phyloP scores from a whole-genome alignment of 2,797 vertebrate species.

The Hozukius guyotensis region DNA sequence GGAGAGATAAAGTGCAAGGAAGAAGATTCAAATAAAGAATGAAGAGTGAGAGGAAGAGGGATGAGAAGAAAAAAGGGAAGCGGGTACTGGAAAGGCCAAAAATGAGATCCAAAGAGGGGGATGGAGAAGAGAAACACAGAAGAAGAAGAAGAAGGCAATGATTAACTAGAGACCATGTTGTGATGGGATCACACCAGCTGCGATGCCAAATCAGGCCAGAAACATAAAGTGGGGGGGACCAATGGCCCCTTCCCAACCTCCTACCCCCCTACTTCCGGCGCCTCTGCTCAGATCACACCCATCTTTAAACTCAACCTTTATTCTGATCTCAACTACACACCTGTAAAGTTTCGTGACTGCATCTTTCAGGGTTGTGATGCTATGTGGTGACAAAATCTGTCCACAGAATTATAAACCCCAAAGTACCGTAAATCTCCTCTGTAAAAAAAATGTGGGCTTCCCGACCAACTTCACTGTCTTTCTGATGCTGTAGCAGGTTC shows the following conservation, averaged over 20 bases:
- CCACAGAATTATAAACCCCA: neutral
- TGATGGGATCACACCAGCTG: too few relatives aligned
- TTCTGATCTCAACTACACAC: neutral
- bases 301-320: neutral
- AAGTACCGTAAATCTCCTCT: too few relatives aligned
- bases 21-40: neutral
- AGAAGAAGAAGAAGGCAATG: neutral
- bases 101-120: neutral
- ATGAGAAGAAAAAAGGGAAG: neutral
- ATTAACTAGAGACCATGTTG: too few relatives aligned
- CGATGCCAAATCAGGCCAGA: too few relatives aligned
- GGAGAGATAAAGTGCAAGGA: neutral
- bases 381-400: neutral
- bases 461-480: too few relatives aligned
- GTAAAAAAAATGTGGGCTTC: too few relatives aligned
- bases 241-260: too few relatives aligned
- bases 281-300: neutral
- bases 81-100: neutral
- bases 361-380: too few relatives aligned
- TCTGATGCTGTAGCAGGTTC: too few relatives aligned
- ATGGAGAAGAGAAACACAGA: neutral
- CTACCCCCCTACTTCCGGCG: too few relatives aligned
- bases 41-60: neutral
- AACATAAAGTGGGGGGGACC: too few relatives aligned
- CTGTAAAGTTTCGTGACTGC: neutral